Conservation (phyloP, 2,113 vertebrate species). For the Amblyornis subalaris region DNA sequence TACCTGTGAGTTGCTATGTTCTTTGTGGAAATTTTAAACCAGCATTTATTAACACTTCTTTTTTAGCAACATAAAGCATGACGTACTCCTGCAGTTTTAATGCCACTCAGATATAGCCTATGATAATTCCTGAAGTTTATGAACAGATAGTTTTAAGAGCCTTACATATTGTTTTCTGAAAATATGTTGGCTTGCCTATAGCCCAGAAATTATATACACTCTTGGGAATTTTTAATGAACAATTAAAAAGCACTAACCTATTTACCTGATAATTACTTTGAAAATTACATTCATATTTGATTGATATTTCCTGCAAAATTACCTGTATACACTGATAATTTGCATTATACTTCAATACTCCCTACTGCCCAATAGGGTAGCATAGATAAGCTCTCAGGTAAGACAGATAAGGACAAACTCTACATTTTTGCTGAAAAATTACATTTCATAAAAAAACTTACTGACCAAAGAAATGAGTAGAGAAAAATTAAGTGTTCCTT, state of each 20-base stretch:
- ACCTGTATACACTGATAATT: neutral
- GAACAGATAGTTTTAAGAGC: neutral
- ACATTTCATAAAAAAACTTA: neutral
- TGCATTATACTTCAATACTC: neutral
- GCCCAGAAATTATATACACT: neutral
- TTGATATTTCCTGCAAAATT: neutral
- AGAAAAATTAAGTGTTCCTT: neutral
- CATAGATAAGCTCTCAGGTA: neutral
- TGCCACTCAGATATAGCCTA: neutral
- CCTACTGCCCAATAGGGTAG: neutral
- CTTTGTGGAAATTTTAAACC: neutral
- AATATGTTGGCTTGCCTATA: neutral
- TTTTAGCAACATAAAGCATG: neutral
- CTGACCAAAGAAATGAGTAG: neutral
- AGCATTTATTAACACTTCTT: neutral
- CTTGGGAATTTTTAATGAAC: neutral
- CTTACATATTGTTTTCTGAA: neutral
- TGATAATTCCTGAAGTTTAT: neutral
- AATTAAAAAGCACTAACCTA: neutral
- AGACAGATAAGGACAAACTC: neutral
- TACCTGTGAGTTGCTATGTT: neutral
- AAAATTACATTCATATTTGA: neutral
- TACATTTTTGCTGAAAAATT: neutral
- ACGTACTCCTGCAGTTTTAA: neutral
- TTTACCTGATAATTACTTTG: neutral